Conservation (phyloP, 1,140 invertebrate genomes). For the Anastatus disparis region DNA sequence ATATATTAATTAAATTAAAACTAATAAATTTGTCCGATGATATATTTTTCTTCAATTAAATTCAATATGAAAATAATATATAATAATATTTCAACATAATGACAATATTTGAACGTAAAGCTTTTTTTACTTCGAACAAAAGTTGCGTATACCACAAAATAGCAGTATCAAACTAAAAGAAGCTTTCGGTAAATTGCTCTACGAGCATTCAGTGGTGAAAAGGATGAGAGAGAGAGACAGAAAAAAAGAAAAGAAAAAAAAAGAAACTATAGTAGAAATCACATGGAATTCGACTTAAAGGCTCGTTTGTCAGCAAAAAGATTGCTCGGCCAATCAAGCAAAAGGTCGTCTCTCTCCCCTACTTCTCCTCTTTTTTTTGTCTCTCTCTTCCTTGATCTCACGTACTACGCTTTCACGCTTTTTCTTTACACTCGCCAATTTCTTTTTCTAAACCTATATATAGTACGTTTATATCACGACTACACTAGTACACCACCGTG, state of each 20-base stretch:
- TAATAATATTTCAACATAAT: no score
- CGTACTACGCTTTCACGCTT: background rate
- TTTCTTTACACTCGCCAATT: conserved; percentile 20
- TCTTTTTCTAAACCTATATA: conserved; percentile 4
- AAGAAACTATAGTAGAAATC: background rate
- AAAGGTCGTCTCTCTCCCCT: background rate
- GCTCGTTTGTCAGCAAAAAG: conserved; percentile 29
- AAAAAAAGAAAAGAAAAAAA: background rate
- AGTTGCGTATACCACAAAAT: no score
- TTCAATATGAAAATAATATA: no score
- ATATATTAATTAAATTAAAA: no score
- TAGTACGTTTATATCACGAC: no score
- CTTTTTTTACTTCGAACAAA: no score
- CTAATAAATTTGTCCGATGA: no score
- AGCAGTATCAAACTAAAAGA: no score
- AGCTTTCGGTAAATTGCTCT: no score
- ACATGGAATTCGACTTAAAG: conserved; percentile 30
- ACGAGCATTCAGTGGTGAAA: background rate
- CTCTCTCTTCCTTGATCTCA: conserved; percentile 3
- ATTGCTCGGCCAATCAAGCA: background rate
- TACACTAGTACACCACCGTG: background rate
- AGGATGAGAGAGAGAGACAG: background rate
- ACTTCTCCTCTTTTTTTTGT: no score
- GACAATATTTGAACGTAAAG: no score
- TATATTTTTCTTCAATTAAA: no score